These are phyloP conservation scores for Chloropsis cyanopogon DNA, from an alignment of 2,113 vertebrate species.

Conservation along the genomic window DNA sequence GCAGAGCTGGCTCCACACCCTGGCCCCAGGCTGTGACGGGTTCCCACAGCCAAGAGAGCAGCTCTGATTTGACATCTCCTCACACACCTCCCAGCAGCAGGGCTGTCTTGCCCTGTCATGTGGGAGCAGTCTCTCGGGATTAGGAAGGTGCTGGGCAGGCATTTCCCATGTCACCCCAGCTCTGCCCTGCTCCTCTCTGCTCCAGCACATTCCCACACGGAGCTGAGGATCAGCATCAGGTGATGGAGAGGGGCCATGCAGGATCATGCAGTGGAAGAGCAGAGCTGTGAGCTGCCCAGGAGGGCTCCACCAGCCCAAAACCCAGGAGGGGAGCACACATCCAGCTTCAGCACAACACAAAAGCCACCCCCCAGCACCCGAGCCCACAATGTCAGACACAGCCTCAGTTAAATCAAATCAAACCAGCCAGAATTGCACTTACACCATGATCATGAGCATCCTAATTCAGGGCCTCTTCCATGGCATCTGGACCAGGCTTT, in stretches of 20 bases:
- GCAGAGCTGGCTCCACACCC: neutral
- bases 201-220: neutral
- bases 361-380: neutral
- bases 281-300: neutral
- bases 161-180: neutral
- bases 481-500: neutral
- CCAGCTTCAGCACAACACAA: neutral
- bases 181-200: neutral
- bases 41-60: neutral
- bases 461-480: neutral
- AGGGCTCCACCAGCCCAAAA: neutral
- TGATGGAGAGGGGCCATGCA: neutral
- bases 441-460: neutral
- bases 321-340: neutral
- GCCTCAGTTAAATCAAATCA: neutral
- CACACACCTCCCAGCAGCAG: neutral
- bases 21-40: neutral
- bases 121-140: neutral
- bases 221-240: fast-evolving
- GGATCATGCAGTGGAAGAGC: fast-evolving
- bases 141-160: neutral
- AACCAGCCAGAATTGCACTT: neutral
- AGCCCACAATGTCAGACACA: fast-evolving
- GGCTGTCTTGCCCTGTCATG: neutral
- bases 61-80: neutral